A percentile compares a stretch with the other conserved stretches of the same genome.
Evolutionary conservation across 1,140 invertebrate genomes (phyloP).

Genomic region (Drosophila paulistorum): DNA sequence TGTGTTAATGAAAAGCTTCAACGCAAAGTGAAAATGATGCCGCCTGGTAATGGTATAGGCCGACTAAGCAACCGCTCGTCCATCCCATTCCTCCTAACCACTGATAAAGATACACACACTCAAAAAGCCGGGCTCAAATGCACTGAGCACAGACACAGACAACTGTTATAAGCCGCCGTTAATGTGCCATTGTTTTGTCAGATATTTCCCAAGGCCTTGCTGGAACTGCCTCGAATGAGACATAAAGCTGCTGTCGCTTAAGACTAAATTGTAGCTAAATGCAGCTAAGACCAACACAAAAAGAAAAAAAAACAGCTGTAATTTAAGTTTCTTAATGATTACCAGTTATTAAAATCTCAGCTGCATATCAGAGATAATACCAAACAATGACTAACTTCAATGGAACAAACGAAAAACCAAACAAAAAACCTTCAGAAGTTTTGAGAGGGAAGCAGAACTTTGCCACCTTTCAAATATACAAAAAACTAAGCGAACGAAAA

Average conservation of each 20-base stretch:
- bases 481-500: slow-evolving; percentile 20
- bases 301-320: slow-evolving; percentile 36
- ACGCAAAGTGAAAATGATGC: slow-evolving; percentile 61
- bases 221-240: slow-evolving; percentile 47
- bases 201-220: slow-evolving; percentile 67
- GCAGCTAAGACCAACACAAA: slow-evolving; percentile 47
- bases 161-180: slow-evolving; percentile 62
- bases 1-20: slow-evolving; percentile 47
- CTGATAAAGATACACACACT: slow-evolving; percentile 56
- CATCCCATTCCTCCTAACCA: slow-evolving; percentile 28
- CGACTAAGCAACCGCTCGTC: background rate
- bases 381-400: slow-evolving; percentile 37
- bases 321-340: slow-evolving; percentile 55
- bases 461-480: slow-evolving; percentile 52
- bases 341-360: slow-evolving; percentile 62
- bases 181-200: slow-evolving; percentile 66
- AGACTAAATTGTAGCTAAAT: slow-evolving; percentile 68
- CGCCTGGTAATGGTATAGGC: slow-evolving; percentile 37
- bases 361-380: slow-evolving; percentile 39
- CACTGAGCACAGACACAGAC: slow-evolving; percentile 33
- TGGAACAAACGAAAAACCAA: background rate
- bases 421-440: slow-evolving; percentile 40
- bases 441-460: slow-evolving; percentile 41
- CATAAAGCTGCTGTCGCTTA: slow-evolving; percentile 55
- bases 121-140: slow-evolving; percentile 36